Conservation (phyloP, 1,140 invertebrate species). For the Planococcus citri region DNA sequence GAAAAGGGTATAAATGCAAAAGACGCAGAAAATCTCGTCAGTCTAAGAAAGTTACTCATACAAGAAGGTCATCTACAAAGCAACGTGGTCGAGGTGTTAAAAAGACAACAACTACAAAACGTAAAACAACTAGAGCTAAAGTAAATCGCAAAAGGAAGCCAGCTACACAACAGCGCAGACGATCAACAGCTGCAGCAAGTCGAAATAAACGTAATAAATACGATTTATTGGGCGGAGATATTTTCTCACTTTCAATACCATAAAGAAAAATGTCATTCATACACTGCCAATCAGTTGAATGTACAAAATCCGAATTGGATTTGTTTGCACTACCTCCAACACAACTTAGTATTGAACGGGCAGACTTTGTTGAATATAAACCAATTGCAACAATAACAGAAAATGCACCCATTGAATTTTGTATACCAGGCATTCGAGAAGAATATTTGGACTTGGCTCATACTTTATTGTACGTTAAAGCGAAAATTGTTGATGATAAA, state of each 20-base stretch:
- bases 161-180: too few relatives aligned
- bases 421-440: too few relatives aligned
- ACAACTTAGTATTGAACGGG: too few relatives aligned
- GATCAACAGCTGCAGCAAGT: too few relatives aligned
- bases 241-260: too few relatives aligned
- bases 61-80: neutral
- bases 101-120: neutral
- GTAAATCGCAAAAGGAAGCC: too few relatives aligned
- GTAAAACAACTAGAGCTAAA: neutral
- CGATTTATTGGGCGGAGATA: too few relatives aligned
- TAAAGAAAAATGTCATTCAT: constrained; percentile 26
- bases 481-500: too few relatives aligned
- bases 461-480: constrained; percentile 24
- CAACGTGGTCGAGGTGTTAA: neutral
- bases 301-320: constrained; percentile 33
- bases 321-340: constrained; percentile 35
- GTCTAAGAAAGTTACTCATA: neutral
- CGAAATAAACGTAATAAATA: neutral
- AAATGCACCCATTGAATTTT: too few relatives aligned
- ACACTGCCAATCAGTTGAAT: constrained; percentile 28
- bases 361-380: too few relatives aligned
- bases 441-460: too few relatives aligned
- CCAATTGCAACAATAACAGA: too few relatives aligned
- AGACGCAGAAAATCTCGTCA: neutral
- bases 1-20: neutral